Evolutionary conservation across 2,113 vertebrate genomes (phyloP).

Genomic region (Phaethon lepturus): DNA sequence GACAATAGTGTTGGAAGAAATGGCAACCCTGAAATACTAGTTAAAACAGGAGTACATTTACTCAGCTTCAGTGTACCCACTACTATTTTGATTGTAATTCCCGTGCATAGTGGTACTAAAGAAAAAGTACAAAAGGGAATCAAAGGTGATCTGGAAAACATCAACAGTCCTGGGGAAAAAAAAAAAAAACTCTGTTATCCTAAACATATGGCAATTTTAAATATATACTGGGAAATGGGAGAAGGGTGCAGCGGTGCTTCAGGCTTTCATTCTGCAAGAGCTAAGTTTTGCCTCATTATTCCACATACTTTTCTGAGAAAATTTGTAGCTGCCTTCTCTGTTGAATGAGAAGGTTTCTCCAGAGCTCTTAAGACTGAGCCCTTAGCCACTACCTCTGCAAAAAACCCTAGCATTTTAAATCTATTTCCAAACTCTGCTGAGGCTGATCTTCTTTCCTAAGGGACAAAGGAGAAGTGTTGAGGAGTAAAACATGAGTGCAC

Average conservation of each 20-base stretch:
- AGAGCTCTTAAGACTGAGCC: neutral
- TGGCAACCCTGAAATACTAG: neutral
- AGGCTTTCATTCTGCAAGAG: neutral
- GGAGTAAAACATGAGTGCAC: neutral
- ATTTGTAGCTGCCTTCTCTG: neutral
- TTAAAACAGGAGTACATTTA: neutral
- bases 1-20: neutral
- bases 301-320: neutral
- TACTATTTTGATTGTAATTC: neutral
- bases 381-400: neutral
- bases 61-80: neutral
- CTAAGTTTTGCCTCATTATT: neutral
- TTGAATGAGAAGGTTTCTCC: neutral
- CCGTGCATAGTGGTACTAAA: neutral
- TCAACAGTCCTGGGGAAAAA: neutral
- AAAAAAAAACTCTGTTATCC: neutral
- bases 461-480: neutral
- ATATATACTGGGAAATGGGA: neutral
- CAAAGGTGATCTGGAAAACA: neutral
- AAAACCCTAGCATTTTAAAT: neutral
- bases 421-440: neutral
- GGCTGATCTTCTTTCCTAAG: neutral
- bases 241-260: neutral
- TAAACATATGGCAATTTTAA: constrained; percentile 24
- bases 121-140: neutral